These are phyloP conservation scores for Cheilosia scutellata DNA, from an alignment of 2,888 invertebrate species.

Conservation along the genomic window DNA sequence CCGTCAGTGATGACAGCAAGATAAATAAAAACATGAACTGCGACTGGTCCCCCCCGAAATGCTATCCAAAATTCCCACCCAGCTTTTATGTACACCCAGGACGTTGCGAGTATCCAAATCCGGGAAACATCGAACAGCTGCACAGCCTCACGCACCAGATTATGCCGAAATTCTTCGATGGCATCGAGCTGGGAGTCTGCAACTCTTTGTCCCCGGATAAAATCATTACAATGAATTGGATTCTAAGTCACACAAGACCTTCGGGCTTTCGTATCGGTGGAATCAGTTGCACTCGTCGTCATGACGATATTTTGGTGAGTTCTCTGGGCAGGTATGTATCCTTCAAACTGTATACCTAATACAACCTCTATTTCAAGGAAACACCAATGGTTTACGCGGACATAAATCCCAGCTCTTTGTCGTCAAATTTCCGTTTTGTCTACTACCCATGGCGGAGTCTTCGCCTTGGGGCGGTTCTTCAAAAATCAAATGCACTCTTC, in stretches of 20 bases:
- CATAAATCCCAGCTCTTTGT: slow-evolving; percentile 82
- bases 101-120: slow-evolving; percentile 79
- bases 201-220: slow-evolving; percentile 82
- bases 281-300: slow-evolving; percentile 79
- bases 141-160: slow-evolving; percentile 82
- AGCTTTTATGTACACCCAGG: slow-evolving; percentile 80
- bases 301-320: slow-evolving; percentile 81
- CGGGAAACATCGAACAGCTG: slow-evolving; percentile 82
- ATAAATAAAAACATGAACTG: slow-evolving; percentile 73
- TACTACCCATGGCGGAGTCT: slow-evolving; percentile 80
- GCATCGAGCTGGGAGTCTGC: slow-evolving; percentile 80
- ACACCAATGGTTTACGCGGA: slow-evolving; percentile 82
- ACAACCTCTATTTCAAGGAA: slow-evolving; percentile 76
- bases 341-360: neutral
- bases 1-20: slow-evolving; percentile 32
- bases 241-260: slow-evolving; percentile 81
- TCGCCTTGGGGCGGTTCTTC: slow-evolving; percentile 79
- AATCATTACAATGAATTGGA: slow-evolving; percentile 80
- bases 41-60: slow-evolving; percentile 77
- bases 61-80: slow-evolving; percentile 79
- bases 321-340: too few species aligned
- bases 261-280: slow-evolving; percentile 83
- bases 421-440: slow-evolving; percentile 81
- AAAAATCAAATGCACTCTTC: slow-evolving; percentile 78
- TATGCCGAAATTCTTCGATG: slow-evolving; percentile 83